Base-by-base conservation (phyloP, 2,113 vertebrate species). In the Mohoua ochrocephala region DNA sequence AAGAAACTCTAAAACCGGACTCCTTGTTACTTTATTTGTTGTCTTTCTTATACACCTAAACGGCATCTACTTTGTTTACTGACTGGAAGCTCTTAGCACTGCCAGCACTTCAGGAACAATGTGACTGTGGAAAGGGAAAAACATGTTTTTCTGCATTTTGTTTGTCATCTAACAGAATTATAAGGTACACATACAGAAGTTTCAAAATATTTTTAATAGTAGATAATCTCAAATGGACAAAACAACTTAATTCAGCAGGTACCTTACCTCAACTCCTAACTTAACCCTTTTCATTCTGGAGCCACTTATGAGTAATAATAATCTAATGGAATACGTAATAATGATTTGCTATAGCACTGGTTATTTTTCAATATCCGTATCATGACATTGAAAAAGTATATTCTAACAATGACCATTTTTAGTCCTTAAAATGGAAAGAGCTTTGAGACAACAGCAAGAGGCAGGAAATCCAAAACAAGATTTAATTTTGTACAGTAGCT, bases 101-200 rank as follows among this genome's bases (percentile, higher is more conserved):
- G 94, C 94, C 96, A 95, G 87, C 69, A 82, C 77, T 92, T 95
- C 63, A 81, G 76, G 89, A 96, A 97, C 96, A 97, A 95, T 97
- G 80, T 87, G 64, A 77, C 80, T 47, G 57, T 69, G 60, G 68
- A 94, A 91, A 89, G 69, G 52, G 88, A 56, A 97, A 97, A 97
- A 96, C 96, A 96, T 96, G 96, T 95, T 97, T 96, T 97, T 86
- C 94, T 92, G 81, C 84, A 89, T 81, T 93, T 94, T 95, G 80
- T 89, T 96, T 93, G 80, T 95, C 91, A 93, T 87, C 39, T 54
- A 67, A 44, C 86, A 92, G 89, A 89, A 91, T 77, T 95, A 89
- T 31, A 95, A 84, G 83, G 89, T 89, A 91, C 95, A 74, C 60
- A 81, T 9, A 60, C 20, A 87, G 68, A 76, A 91, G 56, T 92